Conservation (phyloP, 2,113 vertebrate genomes). For the Geococcyx californianus region DNA sequence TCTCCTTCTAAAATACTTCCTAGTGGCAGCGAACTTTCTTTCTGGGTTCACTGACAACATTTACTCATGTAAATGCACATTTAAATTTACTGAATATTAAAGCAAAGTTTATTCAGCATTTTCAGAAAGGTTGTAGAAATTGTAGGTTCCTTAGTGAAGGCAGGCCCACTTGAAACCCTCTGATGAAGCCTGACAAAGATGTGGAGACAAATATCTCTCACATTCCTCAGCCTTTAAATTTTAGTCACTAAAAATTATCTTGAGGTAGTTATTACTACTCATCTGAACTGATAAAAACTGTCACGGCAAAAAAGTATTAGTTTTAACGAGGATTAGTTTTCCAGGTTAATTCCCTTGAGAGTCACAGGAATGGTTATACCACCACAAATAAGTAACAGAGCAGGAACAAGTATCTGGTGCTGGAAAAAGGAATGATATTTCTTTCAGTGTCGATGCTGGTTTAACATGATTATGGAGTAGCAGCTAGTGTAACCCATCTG, state of each 20-base stretch:
- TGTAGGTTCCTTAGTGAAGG: not conserved
- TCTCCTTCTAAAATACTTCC: not conserved
- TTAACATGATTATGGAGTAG: not conserved
- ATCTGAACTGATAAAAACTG: too few species aligned
- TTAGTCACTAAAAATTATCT: not conserved
- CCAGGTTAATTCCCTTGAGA: not conserved
- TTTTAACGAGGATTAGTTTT: not conserved
- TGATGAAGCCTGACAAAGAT: not conserved
- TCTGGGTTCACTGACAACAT: not conserved
- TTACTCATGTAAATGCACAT: not conserved
- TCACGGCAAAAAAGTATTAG: too few species aligned
- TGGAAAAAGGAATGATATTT: not conserved
- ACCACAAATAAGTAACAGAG: not conserved
- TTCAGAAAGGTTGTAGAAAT: not conserved
- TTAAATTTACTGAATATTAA: not conserved
- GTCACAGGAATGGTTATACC: not conserved
- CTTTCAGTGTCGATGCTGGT: not conserved
- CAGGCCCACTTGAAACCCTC: not conserved
- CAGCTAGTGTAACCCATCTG: not conserved
- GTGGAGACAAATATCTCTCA: not conserved
- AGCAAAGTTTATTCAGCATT: not conserved
- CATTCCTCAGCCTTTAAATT: not conserved
- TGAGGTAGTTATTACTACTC: too few species aligned
- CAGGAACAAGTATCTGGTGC: not conserved
- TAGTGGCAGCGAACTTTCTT: not conserved